Evolutionary conservation across 64 coral and sea anemone species (phyloP).

Genomic region (Acropora tenuis): DNA sequence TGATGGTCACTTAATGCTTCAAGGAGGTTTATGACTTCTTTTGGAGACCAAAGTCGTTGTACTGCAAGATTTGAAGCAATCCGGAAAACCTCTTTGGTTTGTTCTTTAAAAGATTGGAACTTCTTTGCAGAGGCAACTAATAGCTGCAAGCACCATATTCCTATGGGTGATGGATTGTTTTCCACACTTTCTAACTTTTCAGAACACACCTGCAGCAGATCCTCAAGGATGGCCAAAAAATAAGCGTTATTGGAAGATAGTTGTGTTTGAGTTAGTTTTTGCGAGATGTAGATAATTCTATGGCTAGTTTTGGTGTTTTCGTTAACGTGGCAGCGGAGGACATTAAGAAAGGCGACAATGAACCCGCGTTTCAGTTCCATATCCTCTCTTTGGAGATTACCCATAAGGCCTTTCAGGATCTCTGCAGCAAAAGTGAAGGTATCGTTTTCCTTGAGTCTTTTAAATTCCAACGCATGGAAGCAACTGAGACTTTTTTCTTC

Average conservation of each 20-base stretch:
- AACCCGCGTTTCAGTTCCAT: neutral
- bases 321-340: neutral
- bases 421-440: neutral
- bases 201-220: neutral
- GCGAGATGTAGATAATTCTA: constrained; percentile 1
- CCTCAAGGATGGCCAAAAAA: neutral
- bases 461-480: neutral
- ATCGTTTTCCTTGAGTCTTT: neutral
- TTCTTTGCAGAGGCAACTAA: neutral
- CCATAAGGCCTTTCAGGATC: constrained; percentile 3
- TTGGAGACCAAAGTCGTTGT: constrained; percentile 10
- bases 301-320: neutral
- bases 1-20: neutral
- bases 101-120: neutral
- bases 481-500: neutral
- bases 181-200: neutral
- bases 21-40: neutral
- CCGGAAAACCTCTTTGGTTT: constrained; percentile 2
- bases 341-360: neutral
- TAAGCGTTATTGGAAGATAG: neutral
- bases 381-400: neutral
- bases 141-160: neutral
- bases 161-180: neutral
- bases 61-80: neutral
- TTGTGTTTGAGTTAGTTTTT: neutral